Base-by-base conservation (phyloP, 2,888 invertebrate species). In the Sarcophaga caerulescens region DNA sequence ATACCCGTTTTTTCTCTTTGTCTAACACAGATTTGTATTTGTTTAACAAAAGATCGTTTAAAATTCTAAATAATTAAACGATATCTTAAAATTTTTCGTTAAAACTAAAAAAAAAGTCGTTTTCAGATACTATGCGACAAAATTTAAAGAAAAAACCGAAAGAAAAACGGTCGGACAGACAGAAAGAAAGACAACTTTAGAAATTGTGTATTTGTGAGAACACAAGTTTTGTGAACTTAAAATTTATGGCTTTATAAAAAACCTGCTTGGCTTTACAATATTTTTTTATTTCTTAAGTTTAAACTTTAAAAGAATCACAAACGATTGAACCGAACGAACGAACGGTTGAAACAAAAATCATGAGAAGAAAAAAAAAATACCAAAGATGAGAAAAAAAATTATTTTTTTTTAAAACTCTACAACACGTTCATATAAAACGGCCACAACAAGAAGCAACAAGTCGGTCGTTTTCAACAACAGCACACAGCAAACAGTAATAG, bases 231-330 rank as follows among this genome's bases (percentile, higher is more conserved):
- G 84, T 84, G 84, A 81, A 84, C 86, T 81, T 88, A 75, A 88
- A 88, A 89, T 90, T 89, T 89, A 90, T 90, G 88, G 88, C 89
- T 89, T 89, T 87, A 89, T 90, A 88, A 87, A 87, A 90, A 90
- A 89, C 89, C 87, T 89, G 89, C 88, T 88, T 87, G 78, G 82
- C 81, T 81, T 84, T 78, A 69, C 81, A 81, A 70, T 79, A 52
- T 76, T 52, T 21, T 25, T 14, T 52, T n/a, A 52, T 52, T 52
- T 52, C 17, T 84, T 84, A 84, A 84, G 69, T 84, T 84, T 45
- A 74, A 52, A 69, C 78, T 84, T 84, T 65, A 25, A 17, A 52
- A 59, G 62, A 79, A 68, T 84, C 63, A 78, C 83, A 78, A 81
- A 79, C 75, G 47, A 85, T 57, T 66, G 52, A 68, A 59, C 81